Base-by-base conservation (phyloP, 2,888 invertebrate genomes). In the Cryptus armator region DNA sequence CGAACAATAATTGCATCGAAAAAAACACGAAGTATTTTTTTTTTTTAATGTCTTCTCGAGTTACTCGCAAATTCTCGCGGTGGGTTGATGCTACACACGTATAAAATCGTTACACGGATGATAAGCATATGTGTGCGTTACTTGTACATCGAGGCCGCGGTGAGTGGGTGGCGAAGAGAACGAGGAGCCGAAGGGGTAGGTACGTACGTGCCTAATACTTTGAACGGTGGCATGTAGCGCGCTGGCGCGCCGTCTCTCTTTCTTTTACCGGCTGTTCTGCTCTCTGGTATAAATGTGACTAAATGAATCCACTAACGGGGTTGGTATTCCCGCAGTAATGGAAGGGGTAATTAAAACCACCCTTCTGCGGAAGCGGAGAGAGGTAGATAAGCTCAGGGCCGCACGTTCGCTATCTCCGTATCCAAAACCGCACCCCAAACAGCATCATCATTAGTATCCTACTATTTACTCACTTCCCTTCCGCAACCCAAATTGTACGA, bases 221-320 rank as follows among this genome's bases (percentile, higher is more conserved):
- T 83, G 86, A 86, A 82, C 72, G 74, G 82, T 83, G 83, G 81
- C 81, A 71, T 78, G 76, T 78, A 43, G 67, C 12, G 56, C 9
- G 48, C 37, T 53, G 46, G 66, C 70, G 64, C 59, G 56, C 59
- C 32, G 29, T 51, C 48, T 51, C 16, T 12, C 14, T n/a, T 10
- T 64, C 10, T 12, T 3, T 64, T 29, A 9, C 29, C 62, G 12
- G 48, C 24, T 76, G 43, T 75, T 64, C 32, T 64, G 70, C 82
- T 82, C 76, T 12, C 76, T 9, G 82, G 80, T 83, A 80, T 85
- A 85, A 93, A 93, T 91, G 93, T 91, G 92, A 93, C 92, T 93
- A 93, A 93, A 93, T 92, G 93, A 93, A 93, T 93, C 92, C 92
- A 89, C 90, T 93, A 92, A 92, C 92, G 92, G 92, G 90, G 91